Base-by-base conservation (phyloP, 1,140 invertebrate genomes). In the Maniola jurtina region DNA sequence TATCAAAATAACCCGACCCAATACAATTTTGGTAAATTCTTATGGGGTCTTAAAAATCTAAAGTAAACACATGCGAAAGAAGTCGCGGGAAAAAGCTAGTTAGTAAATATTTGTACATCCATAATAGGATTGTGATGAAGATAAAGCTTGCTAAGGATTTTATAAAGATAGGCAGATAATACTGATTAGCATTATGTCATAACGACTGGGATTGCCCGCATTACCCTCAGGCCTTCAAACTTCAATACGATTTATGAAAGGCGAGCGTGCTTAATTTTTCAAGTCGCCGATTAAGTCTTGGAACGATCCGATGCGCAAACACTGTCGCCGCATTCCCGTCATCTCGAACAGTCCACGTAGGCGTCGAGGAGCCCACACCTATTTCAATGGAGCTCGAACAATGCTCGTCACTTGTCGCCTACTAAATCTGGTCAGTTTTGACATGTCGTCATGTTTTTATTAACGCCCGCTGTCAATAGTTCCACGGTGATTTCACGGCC, bases 381-480 rank as follows among this genome's bases (percentile, higher is more conserved):
- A 88, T 79, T 90, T 90, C 80, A 81, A 90, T 82, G 68, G 77
- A 58, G 42, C 61, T 55, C 61, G 64, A 79, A 90, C 86, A 90
- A 90, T 77, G 75, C 70, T 16, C 77, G 71, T 90, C 87, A 87
- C 87, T 88, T 87, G 85, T 86, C 82, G 80, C 76, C 81, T 77
- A 84, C 84, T 72, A 85, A 86, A 87, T 86, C 80, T 86, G 81
- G 77, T 83, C 86, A 86, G 87, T 90, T 90, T 88, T 90, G 87
- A 90, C 87, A 90, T 77, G 78, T 89, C 81, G 83, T 88, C 87
- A 87, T 88, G 87, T 88, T 89, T 86, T 88, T 89, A 86, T 82
- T 81, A 86, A 84, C 81, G 81, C 75, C 79, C 76, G 78, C 70
- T 79, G 79, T 83, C 84, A 86, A 80, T 83, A 78, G 75, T 69